Percentiles rank a stretch among this genome's conserved stretches.
Conservation (phyloP, 2,797 vertebrate species). For the Schizothorax lantsangensis region DNA sequence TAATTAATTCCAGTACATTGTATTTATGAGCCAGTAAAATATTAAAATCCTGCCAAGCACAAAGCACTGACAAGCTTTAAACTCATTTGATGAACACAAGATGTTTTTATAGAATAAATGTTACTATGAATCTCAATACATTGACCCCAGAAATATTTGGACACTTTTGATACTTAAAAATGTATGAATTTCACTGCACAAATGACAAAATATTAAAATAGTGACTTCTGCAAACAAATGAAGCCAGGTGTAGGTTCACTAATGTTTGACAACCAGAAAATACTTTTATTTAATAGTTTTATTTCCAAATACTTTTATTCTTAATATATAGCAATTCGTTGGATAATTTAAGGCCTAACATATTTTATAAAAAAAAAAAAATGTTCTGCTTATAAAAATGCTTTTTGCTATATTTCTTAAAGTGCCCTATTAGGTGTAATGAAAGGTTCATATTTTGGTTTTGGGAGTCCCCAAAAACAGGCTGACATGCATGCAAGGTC, state of each 20-base stretch:
- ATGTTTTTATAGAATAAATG: not conserved
- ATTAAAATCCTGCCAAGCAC: conserved; percentile 5
- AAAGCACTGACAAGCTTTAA: not conserved
- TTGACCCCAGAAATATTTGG: not conserved
- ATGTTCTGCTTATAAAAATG: not conserved
- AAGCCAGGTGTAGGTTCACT: too few relatives aligned
- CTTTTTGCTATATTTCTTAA: not conserved
- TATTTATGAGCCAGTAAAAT: conserved; percentile 35
- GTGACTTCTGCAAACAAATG: not conserved
- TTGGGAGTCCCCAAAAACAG: too few relatives aligned
- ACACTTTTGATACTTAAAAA: not conserved
- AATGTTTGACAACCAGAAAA: not conserved
- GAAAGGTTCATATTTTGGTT: too few relatives aligned
- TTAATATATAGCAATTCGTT: too few relatives aligned
- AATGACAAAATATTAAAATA: not conserved
- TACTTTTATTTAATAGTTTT: not conserved
- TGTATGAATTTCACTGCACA: not conserved
- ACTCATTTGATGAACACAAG: not conserved
- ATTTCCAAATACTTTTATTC: not conserved
- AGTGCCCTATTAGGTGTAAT: too few relatives aligned
- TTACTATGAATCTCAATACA: not conserved
- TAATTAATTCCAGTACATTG: conserved; percentile 14
- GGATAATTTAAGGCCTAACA: too few relatives aligned
- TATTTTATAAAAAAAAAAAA: too few relatives aligned
- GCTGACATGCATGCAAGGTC: too few relatives aligned